Evolutionary conservation across 2,888 invertebrate genomes (phyloP).

Genomic region (Nemotelus pantherinus): DNA sequence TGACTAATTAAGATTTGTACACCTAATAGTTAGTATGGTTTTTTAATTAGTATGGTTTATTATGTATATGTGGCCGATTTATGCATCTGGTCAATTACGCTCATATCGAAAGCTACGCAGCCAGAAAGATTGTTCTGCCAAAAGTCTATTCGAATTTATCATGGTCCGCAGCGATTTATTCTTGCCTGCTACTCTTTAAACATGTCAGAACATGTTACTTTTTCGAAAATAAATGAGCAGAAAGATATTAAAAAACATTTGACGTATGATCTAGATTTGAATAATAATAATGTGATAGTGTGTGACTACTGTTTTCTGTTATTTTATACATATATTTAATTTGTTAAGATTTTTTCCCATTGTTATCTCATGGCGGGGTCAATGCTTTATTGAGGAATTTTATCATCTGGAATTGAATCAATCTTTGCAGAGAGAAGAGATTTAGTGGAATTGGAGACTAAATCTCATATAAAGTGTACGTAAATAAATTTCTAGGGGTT

Average conservation of each 20-base stretch:
- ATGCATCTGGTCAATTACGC: no score
- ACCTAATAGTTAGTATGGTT: no score
- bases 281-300: slow-evolving; percentile 22
- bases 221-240: slow-evolving; percentile 7
- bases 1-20: no score
- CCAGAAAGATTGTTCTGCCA: no score
- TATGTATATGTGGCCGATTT: no score
- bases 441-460: neutral
- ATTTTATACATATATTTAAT: slow-evolving; percentile 14
- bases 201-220: slow-evolving; percentile 36
- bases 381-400: slow-evolving; percentile 23
- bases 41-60: no score
- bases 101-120: no score
- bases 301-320: slow-evolving; percentile 15
- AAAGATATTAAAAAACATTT: slow-evolving; percentile 4
- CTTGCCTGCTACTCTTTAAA: neutral
- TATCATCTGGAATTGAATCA: slow-evolving; percentile 17
- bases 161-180: no score
- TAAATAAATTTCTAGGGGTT: no score
- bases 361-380: slow-evolving; percentile 31
- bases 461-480: no score
- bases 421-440: neutral
- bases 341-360: slow-evolving; percentile 25
- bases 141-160: no score
- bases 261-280: slow-evolving; percentile 38